Conservation (phyloP, 2,797 vertebrate species). For the Sebastolobus altivelis region DNA sequence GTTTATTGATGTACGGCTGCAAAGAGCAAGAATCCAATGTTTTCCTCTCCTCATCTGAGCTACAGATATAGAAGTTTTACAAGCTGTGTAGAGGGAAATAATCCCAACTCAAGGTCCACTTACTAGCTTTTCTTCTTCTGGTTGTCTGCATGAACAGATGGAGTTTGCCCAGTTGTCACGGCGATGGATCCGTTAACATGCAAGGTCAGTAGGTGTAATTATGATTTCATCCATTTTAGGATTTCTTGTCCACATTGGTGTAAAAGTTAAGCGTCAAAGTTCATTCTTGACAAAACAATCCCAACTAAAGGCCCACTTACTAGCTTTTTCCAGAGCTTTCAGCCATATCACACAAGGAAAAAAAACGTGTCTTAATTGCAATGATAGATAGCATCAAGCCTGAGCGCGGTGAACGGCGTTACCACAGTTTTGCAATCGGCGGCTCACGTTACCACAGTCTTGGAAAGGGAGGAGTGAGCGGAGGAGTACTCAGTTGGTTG, state of each 20-base stretch:
- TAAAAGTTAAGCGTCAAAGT: background rate
- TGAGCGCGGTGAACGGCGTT: no score
- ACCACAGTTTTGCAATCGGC: no score
- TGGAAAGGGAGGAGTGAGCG: no score
- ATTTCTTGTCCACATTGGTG: no score
- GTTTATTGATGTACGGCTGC: background rate
- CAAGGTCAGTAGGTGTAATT: background rate
- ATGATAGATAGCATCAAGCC: no score
- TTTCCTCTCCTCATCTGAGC: background rate
- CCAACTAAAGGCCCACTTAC: background rate
- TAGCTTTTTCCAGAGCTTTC: background rate
- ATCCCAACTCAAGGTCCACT: background rate
- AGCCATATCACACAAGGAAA: accelerated
- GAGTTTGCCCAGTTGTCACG: background rate
- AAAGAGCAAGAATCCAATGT: background rate
- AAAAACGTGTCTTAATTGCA: no score
- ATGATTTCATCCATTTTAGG: background rate
- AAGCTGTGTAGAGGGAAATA: background rate
- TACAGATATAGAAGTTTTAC: background rate
- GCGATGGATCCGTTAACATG: background rate
- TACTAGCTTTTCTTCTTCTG: background rate
- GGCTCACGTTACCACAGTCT: no score
- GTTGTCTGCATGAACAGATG: background rate
- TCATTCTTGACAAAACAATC: background rate
- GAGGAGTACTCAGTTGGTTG: no score